phyloP scores from a whole-genome alignment of 2,113 vertebrate genomes.

The Picathartes gymnocephalus region DNA sequence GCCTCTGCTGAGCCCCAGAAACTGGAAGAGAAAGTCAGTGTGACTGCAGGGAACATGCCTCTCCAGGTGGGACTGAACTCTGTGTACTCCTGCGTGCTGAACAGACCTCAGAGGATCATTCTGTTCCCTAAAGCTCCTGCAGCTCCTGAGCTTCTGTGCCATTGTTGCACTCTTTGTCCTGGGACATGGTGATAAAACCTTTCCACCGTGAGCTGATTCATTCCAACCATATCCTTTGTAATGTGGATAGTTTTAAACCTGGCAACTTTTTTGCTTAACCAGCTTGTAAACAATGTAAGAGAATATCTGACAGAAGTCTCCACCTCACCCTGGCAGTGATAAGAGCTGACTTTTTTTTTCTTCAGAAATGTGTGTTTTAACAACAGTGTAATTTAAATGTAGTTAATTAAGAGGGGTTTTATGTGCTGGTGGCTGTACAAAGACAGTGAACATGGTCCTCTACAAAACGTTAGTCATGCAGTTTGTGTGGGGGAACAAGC shows the following conservation, averaged over 20 bases:
- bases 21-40: constrained; percentile 72
- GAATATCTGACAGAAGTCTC: neutral
- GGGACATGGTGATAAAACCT: neutral
- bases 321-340: neutral
- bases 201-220: neutral
- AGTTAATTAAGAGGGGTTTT: neutral
- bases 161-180: neutral
- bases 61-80: constrained; percentile 73
- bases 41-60: constrained; percentile 81
- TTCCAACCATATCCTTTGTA: neutral
- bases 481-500: neutral
- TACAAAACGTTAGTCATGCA: neutral
- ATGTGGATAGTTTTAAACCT: neutral
- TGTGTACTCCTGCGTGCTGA: neutral
- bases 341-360: neutral
- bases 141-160: neutral
- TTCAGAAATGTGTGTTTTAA: neutral
- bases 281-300: neutral
- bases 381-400: neutral
- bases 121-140: neutral
- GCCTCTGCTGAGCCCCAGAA: constrained; percentile 81
- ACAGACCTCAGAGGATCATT: neutral
- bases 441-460: neutral
- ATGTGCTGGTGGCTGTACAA: neutral
- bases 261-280: neutral